phyloP scores from a whole-genome alignment of 2,113 vertebrate genomes.

The Gobio gobio region DNA sequence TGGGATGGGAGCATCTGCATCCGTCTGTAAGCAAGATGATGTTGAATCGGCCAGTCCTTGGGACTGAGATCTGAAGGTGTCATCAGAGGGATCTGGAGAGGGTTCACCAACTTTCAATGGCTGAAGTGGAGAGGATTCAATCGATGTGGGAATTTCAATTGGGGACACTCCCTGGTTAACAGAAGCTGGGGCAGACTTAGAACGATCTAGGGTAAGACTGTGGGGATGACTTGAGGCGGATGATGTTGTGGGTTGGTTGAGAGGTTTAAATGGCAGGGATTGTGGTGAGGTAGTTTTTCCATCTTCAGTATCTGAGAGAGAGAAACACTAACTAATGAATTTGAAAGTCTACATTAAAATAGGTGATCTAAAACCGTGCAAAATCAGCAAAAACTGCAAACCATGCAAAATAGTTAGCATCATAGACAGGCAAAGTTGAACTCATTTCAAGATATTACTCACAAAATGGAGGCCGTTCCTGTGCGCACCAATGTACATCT shows the following conservation, averaged over 20 bases:
- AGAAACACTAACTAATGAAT: conserved; percentile 46
- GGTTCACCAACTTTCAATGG: conserved; percentile 22
- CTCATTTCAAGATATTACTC: not conserved
- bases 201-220: conserved; percentile 76
- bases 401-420: conserved; percentile 36
- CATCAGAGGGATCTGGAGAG: conserved; percentile 25
- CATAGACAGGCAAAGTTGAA: conserved; percentile 13
- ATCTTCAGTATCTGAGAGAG: conserved; percentile 81
- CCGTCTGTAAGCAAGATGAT: conserved; percentile 9
- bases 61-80: conserved; percentile 42
- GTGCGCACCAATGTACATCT: not conserved
- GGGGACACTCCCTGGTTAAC: conserved; percentile 72
- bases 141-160: conserved; percentile 60
- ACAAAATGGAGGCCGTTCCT: conserved; percentile 16
- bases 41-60: conserved; percentile 22
- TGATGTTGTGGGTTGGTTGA: conserved; percentile 75
- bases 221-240: conserved; percentile 69
- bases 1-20: conserved; percentile 31
- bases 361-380: conserved; percentile 13
- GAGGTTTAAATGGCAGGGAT: conserved; percentile 82
- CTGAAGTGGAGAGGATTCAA: conserved; percentile 43
- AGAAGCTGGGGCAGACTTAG: conserved; percentile 71
- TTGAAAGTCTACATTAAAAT: not conserved
- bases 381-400: conserved; percentile 32
- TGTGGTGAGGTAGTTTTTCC: conserved; percentile 98